These are phyloP conservation scores for Cochlearius cochlearius DNA, from an alignment of 2,113 vertebrate species.

Conservation along the genomic window DNA sequence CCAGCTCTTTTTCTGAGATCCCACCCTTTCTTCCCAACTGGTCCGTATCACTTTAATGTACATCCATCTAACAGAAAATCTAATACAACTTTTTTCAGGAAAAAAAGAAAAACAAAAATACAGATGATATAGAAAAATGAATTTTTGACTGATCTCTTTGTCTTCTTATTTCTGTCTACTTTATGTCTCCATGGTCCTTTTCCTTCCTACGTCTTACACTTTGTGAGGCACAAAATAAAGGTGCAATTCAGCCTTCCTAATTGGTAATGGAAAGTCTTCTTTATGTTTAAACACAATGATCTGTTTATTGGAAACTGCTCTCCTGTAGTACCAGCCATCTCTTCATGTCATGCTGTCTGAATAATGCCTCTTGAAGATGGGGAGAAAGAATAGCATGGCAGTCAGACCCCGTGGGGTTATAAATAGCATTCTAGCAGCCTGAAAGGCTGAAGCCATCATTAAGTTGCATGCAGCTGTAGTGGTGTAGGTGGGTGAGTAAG, in stretches of 20 bases:
- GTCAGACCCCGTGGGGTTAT: neutral
- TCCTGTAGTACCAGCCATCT: conserved; percentile 33
- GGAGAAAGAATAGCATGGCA: conserved; percentile 2
- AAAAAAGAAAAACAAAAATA: neutral
- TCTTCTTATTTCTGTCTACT: neutral
- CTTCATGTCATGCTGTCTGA: conserved; percentile 25
- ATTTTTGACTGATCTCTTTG: neutral
- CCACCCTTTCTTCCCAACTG: neutral
- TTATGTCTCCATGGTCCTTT: neutral
- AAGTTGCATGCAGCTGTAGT: conserved; percentile 61
- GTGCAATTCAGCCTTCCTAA: conserved; percentile 6
- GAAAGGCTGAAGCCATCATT: conserved; percentile 23
- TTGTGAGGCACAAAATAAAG: neutral
- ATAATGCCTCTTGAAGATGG: conserved; percentile 42
- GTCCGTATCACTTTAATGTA: neutral
- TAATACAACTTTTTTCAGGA: neutral
- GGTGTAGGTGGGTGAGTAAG: conserved; percentile 34
- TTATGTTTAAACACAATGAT: conserved; percentile 34
- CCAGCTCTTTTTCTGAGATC: neutral
- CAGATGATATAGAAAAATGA: neutral
- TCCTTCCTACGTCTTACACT: neutral
- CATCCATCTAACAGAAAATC: neutral
- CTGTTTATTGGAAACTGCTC: conserved; percentile 48
- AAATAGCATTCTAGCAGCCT: conserved; percentile 25
- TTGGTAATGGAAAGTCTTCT: conserved; percentile 31